Conservation (phyloP, 92 coral and sea anemone genomes). For the Metridium senile region DNA sequence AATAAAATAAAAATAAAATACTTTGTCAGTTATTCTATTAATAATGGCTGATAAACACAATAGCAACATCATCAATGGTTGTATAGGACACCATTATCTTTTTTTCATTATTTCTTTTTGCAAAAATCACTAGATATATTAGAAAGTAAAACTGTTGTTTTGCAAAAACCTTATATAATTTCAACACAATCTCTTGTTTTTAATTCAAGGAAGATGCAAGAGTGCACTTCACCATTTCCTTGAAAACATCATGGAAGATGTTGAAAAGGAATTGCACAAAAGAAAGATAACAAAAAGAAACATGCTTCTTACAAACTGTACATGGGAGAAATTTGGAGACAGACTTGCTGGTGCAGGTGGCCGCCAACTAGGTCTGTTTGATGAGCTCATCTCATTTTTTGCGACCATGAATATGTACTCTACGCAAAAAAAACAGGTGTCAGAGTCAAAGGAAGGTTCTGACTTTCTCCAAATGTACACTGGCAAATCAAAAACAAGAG, state of each 20-base stretch:
- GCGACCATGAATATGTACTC: constrained; percentile 66
- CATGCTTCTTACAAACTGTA: constrained; percentile 26
- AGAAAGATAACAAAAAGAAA: background rate
- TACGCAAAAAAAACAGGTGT: constrained; percentile 31
- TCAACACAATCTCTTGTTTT: no score
- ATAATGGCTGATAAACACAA: no score
- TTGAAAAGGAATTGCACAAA: background rate
- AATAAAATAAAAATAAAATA: no score
- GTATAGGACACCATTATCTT: no score
- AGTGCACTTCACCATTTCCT: constrained; percentile 43
- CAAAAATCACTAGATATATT: no score
- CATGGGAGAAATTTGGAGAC: constrained; percentile 78
- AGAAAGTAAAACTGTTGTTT: no score
- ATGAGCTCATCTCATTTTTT: constrained; percentile 51
- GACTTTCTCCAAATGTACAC: constrained; percentile 62
- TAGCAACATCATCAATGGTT: no score
- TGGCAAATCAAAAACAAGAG: constrained; percentile 53
- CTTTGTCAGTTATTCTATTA: no score
- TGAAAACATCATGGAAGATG: constrained; percentile 30
- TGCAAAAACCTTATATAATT: no score
- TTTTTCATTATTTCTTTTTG: no score
- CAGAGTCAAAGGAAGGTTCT: constrained; percentile 56
- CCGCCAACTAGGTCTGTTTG: constrained; percentile 51
- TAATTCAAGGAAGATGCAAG: constrained; percentile 70
- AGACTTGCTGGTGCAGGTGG: constrained; percentile 57